These are phyloP conservation scores for Xenops minutus DNA, from an alignment of 2,797 vertebrate species.

Conservation along the genomic window DNA sequence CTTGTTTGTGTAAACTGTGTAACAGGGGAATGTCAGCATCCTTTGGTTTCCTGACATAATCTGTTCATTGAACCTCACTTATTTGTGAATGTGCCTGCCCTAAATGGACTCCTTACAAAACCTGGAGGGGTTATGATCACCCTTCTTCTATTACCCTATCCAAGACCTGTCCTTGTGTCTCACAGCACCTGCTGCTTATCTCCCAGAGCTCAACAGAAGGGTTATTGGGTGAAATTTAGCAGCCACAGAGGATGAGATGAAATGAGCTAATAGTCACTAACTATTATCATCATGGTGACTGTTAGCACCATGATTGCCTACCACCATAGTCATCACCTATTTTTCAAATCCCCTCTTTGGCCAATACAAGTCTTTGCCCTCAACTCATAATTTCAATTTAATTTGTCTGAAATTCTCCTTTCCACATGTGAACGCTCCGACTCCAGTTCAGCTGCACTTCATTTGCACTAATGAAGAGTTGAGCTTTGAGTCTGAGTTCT, in stretches of 20 bases:
- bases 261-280: neutral
- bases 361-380: neutral
- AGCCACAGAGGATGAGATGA: neutral
- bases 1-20: neutral
- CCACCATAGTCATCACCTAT: neutral
- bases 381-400: neutral
- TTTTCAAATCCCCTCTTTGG: neutral
- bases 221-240: neutral
- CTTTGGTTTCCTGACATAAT: neutral
- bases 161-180: neutral
- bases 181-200: neutral
- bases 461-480: neutral
- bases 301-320: neutral
- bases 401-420: neutral
- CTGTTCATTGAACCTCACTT: neutral
- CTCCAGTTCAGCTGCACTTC: neutral
- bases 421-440: accelerated
- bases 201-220: neutral
- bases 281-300: neutral
- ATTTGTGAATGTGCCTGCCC: neutral
- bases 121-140: neutral
- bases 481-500: neutral
- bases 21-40: neutral
- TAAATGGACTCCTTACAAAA: neutral
- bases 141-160: neutral